These are phyloP conservation scores for Brachyistius frenatus DNA, from an alignment of 2,113 vertebrate species.

Conservation along the genomic window DNA sequence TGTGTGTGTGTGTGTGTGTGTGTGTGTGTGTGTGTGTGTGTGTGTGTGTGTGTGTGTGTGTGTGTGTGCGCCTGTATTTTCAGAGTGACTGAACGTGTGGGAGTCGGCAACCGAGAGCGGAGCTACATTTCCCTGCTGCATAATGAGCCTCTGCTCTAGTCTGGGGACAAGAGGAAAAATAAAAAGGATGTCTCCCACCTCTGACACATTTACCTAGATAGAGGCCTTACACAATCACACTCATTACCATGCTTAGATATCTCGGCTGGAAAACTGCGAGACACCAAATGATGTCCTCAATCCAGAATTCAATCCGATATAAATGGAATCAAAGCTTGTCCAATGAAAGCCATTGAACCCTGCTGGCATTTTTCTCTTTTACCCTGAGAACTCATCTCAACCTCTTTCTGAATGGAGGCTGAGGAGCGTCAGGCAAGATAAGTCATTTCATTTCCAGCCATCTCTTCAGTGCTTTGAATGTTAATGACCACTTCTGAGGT, in stretches of 20 bases:
- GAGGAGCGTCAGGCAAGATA: slow-evolving; percentile 23
- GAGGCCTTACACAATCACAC: slow-evolving; percentile 41
- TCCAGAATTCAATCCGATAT: not conserved
- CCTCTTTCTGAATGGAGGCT: slow-evolving; percentile 31
- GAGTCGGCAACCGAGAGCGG: slow-evolving; percentile 36
- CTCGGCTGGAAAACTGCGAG: slow-evolving; percentile 20
- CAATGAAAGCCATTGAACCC: slow-evolving; percentile 17
- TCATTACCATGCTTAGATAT: slow-evolving; percentile 34
- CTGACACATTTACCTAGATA: slow-evolving; percentile 63
- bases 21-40: slow-evolving; percentile 19
- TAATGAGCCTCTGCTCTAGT: slow-evolving; percentile 48
- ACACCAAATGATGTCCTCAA: slow-evolving; percentile 3
- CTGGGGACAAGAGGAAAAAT: slow-evolving; percentile 50
- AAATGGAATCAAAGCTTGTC: slow-evolving; percentile 24
- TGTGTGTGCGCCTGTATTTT: slow-evolving; percentile 38
- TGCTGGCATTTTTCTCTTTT: slow-evolving; percentile 24
- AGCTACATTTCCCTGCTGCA: slow-evolving; percentile 48
- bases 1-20: not conserved
- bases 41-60: slow-evolving; percentile 12
- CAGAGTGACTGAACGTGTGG: slow-evolving; percentile 44
- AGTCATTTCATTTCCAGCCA: slow-evolving; percentile 22
- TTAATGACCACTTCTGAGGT: slow-evolving; percentile 39
- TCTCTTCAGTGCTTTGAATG: slow-evolving; percentile 31
- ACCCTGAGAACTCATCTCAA: slow-evolving; percentile 18
- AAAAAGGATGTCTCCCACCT: slow-evolving; percentile 40